Evolutionary conservation across 2,797 vertebrate genomes (phyloP).

Genomic region (Apogon hyalosoma): DNA sequence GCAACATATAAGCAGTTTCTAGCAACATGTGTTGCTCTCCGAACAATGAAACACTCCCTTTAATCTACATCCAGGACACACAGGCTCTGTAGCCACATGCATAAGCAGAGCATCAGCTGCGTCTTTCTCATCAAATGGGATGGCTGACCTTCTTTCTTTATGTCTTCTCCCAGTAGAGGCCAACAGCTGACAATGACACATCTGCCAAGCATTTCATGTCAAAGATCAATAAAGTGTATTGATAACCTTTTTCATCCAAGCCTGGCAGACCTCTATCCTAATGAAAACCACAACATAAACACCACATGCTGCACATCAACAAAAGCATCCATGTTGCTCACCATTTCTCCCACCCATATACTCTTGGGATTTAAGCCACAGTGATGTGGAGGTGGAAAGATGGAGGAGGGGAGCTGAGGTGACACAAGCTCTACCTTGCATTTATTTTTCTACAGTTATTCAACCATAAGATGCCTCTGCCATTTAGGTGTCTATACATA

Average conservation of each 20-base stretch:
- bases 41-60: conserved; percentile 28
- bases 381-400: conserved; percentile 2
- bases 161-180: conserved; percentile 19
- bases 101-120: conserved; percentile 38
- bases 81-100: conserved; percentile 21
- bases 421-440: conserved; percentile 14
- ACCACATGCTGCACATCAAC: conserved; percentile 41
- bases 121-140: conserved; percentile 34
- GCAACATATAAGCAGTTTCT: conserved; percentile 23
- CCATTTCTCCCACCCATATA: conserved; percentile 14
- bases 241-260: conserved; percentile 45
- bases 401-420: conserved; percentile 15
- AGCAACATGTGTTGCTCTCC: conserved; percentile 48
- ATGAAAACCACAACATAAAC: conserved; percentile 33
- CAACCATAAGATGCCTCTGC: not conserved
- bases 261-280: conserved; percentile 40
- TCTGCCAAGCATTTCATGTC: conserved; percentile 39
- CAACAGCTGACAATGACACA: conserved; percentile 45
- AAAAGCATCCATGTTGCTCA: conserved; percentile 50
- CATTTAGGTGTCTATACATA: conserved; percentile 13
- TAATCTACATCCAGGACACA: conserved; percentile 47
- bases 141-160: conserved; percentile 14
- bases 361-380: conserved; percentile 38
- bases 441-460: conserved; percentile 9
- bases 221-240: conserved; percentile 65